Conservation (phyloP, 2,888 invertebrate species). For the Disparrhopalites patrizii region DNA sequence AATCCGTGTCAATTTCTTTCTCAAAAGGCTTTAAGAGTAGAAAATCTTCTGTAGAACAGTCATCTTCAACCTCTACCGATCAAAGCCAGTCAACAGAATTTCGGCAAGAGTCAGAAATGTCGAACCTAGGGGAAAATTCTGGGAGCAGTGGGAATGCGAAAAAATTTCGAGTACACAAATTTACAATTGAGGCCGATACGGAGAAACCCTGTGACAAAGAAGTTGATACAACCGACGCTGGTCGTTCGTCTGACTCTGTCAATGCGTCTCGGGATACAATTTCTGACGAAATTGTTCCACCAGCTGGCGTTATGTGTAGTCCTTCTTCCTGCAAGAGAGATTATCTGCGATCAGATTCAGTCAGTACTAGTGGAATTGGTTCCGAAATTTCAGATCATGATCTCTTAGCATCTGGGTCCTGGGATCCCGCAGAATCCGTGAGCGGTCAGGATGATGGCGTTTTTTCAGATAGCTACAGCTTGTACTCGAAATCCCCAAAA, state of each 20-base stretch:
- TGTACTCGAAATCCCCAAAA: constrained; percentile 35
- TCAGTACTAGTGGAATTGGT: constrained; percentile 50
- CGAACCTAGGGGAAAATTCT: constrained; percentile 2
- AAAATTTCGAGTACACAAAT: constrained; percentile 39
- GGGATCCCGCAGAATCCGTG: constrained; percentile 15
- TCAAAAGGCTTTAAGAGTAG: constrained; percentile 41
- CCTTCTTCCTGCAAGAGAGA: constrained; percentile 40
- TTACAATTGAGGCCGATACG: constrained; percentile 30
- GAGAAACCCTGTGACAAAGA: constrained; percentile 1
- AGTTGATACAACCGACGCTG: not conserved
- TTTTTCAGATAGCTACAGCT: constrained; percentile 34
- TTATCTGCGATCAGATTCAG: constrained; percentile 49
- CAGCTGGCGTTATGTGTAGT: constrained; percentile 21
- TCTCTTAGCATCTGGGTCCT: constrained; percentile 33
- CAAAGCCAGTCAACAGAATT: not conserved
- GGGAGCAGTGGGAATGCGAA: constrained; percentile 27
- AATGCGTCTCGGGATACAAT: constrained; percentile 21
- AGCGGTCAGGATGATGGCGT: constrained; percentile 36
- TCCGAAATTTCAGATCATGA: constrained; percentile 50
- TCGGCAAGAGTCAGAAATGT: not conserved
- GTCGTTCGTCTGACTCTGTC: constrained; percentile 5
- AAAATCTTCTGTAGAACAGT: constrained; percentile 33
- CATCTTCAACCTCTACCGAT: constrained; percentile 21
- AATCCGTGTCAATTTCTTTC: constrained; percentile 38
- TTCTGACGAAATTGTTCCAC: constrained; percentile 22